Percentiles rank a stretch among this genome's conserved stretches.
Evolutionary conservation across 1,140 invertebrate species (phyloP).

Genomic region (Anastrepha obliqua): DNA sequence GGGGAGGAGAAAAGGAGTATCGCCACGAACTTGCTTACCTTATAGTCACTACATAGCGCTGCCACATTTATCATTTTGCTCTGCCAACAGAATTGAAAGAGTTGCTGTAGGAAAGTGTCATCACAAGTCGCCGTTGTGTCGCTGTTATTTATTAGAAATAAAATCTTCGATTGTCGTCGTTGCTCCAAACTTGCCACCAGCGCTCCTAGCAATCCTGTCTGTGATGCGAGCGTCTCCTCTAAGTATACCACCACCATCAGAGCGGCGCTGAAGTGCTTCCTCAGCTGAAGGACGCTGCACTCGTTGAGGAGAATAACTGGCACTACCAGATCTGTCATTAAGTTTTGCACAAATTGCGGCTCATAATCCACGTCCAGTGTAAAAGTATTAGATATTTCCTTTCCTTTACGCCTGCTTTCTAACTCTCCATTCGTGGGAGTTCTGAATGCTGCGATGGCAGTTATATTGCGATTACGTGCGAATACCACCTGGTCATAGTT

Average conservation of each 20-base stretch:
- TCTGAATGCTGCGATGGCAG: not conserved
- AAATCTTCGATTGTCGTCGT: constrained; percentile 63
- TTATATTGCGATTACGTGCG: constrained; percentile 47
- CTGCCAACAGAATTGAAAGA: constrained; percentile 65
- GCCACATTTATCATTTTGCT: constrained; percentile 59
- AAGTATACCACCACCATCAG: constrained; percentile 57
- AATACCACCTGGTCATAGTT: constrained; percentile 49
- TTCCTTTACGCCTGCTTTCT: not conserved
- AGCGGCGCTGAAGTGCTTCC: constrained; percentile 56
- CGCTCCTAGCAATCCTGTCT: constrained; percentile 56
- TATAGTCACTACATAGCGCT: constrained; percentile 60
- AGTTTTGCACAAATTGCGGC: constrained; percentile 28
- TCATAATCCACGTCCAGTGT: not conserved
- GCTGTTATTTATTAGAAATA: constrained; percentile 61
- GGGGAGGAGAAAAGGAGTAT: not conserved
- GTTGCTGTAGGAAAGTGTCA: constrained; percentile 37
- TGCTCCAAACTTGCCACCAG: constrained; percentile 63
- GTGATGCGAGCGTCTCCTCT: not conserved
- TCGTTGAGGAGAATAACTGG: constrained; percentile 64
- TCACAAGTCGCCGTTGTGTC: not conserved
- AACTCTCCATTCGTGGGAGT: no score
- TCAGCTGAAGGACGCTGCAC: constrained; percentile 59
- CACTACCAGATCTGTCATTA: constrained; percentile 60
- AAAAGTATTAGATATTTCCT: not conserved
- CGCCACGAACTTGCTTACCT: constrained; percentile 58